Evolutionary conservation across 2,113 vertebrate species (phyloP), one percentile per base, ranked within the genome.

Genomic region (Sardina pilchardus): DNA sequence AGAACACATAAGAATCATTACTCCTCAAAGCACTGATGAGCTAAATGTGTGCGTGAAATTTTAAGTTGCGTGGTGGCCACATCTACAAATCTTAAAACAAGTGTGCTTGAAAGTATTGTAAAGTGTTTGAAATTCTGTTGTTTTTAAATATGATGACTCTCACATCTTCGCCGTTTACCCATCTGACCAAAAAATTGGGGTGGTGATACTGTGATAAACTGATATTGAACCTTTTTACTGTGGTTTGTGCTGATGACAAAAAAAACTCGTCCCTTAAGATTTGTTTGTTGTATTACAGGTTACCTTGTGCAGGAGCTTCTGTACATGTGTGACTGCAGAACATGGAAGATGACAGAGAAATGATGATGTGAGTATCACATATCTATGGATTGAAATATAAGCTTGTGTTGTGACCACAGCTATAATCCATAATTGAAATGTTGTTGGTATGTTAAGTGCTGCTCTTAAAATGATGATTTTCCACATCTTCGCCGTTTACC

Each of bases 131-230:
- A 12, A 7, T 48, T 48, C 9, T 48, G 47, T 6, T 48, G 8
- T 56, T 89, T 88, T 86, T 63, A 86, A 59, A 59, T 5, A 59
- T 59, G 53, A 59, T 59, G 19, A 24, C 39, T 24, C 81, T 85
- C 30, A 84, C 67, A 42, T 88, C 85, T 87, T 87, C 85, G 90
- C 90, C 86, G 90, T 92, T 94, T 93, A 92, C 91, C 91, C 91
- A 85, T 87, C 92, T 84, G 91, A 92, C 86, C 83, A 86, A 8
- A 86, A 86, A 12, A 75, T 6, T 86, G 87, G 85, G 59, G 81
- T 92, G 91, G 24, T 91, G 93, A 92, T 0, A 53, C 47, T 67
- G 81, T 91, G 59, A 88, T 36, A 81, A 83, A 81, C 93, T 93
- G 90, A 93, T 84, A 56, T 30, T n/a, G 21, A 26, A 47, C 30